A percentile compares a stretch with the other conserved stretches of the same genome.
Evolutionary conservation across 1,140 invertebrate genomes (phyloP).

Genomic region (Hylyphantes graminicola): DNA sequence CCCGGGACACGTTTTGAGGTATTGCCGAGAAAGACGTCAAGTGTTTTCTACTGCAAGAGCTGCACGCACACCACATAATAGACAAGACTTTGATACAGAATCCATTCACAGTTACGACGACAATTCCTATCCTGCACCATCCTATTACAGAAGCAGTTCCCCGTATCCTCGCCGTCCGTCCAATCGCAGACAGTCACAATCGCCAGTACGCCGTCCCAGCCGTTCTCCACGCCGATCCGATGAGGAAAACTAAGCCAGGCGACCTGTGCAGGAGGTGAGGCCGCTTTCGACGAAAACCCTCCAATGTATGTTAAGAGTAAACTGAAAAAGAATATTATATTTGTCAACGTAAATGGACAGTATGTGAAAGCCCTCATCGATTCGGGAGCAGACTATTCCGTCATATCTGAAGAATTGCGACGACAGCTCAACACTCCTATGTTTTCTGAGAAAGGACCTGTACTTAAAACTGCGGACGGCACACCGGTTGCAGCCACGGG

Average conservation of each 20-base stretch:
- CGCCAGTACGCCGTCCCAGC: background rate
- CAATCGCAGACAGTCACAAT: background rate
- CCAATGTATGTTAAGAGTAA: background rate
- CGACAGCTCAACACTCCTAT: constrained; percentile 1
- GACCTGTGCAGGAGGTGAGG: constrained; percentile 1
- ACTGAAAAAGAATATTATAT: constrained; percentile 11
- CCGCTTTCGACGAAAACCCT: background rate
- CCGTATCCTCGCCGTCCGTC: background rate
- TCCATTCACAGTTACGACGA: background rate
- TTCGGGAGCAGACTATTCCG: constrained; percentile 11
- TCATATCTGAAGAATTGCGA: constrained; percentile 17
- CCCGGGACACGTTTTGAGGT: constrained; percentile 3
- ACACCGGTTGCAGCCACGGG: background rate
- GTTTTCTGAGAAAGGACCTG: background rate
- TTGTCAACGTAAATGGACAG: constrained; percentile 16
- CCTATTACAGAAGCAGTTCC: background rate
- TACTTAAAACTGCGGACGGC: background rate
- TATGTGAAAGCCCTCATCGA: background rate
- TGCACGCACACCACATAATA: background rate
- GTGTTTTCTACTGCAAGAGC: constrained; percentile 1
- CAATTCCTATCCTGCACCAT: background rate
- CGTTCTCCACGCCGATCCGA: background rate
- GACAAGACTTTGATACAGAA: background rate
- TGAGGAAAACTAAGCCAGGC: constrained; percentile 21
- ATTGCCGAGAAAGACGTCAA: constrained; percentile 16